phyloP scores from a whole-genome alignment of 2,797 vertebrate species.

The Mormyrops boulengeri region DNA sequence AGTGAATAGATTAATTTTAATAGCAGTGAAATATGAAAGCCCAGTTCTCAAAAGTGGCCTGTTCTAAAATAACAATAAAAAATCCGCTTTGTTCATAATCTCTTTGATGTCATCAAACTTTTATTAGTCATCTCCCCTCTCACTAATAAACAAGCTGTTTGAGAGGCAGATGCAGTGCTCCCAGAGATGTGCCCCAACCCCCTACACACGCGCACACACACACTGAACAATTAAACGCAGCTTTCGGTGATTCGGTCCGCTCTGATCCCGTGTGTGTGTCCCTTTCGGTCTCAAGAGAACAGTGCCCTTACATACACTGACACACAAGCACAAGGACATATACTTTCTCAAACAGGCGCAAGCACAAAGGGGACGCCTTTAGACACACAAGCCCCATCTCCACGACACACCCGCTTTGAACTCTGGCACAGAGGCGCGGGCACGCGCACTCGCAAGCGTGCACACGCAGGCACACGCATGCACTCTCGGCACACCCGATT shows the following conservation, averaged over 20 bases:
- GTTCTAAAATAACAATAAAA: constrained; percentile 32
- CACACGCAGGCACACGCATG: constrained; percentile 27
- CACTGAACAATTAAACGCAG: constrained; percentile 26
- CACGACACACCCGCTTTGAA: not conserved
- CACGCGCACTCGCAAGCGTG: not conserved
- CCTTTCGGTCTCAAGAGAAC: not conserved
- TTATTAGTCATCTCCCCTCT: constrained; percentile 20
- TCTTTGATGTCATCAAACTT: constrained; percentile 36
- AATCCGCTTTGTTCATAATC: constrained; percentile 37
- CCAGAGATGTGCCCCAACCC: constrained; percentile 10
- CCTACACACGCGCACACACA: not conserved
- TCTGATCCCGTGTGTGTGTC: not conserved
- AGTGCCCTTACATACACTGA: not conserved
- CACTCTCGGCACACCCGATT: not conserved
- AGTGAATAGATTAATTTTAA: constrained; percentile 39
- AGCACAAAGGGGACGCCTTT: not conserved
- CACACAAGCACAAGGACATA: not conserved
- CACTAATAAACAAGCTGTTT: constrained; percentile 18
- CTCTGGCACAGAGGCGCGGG: not conserved
- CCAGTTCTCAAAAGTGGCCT: constrained; percentile 30
- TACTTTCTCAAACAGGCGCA: not conserved
- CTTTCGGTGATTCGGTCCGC: not conserved
- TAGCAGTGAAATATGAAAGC: constrained; percentile 39
- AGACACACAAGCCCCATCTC: not conserved
- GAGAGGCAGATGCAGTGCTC: constrained; percentile 19